Evolutionary conservation across 2,888 invertebrate genomes (phyloP).

Genomic region (Fragum sueziense): DNA sequence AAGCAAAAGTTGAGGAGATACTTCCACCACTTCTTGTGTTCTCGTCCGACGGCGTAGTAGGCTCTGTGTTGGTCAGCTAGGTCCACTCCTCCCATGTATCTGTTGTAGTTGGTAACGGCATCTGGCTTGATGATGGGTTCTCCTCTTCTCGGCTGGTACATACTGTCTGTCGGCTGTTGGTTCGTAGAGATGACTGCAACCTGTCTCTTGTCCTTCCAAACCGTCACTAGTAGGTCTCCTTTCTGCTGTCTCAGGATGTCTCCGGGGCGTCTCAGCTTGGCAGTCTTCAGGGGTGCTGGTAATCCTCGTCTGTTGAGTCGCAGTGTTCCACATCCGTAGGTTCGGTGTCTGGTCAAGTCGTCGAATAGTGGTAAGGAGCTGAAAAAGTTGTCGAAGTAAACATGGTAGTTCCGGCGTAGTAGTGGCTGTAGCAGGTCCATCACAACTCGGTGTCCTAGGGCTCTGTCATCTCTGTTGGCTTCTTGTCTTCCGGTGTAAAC

Average conservation of each 20-base stretch:
- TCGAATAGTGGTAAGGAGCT: conserved; percentile 24
- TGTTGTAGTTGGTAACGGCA: conserved; percentile 18
- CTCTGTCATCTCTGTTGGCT: background rate
- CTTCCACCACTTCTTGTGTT: conserved; percentile 40
- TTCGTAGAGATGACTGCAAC: background rate
- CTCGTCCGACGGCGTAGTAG: conserved; percentile 18
- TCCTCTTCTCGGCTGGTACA: conserved; percentile 16
- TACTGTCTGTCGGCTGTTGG: conserved; percentile 5
- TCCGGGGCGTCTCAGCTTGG: conserved; percentile 15
- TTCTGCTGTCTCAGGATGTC: conserved; percentile 18
- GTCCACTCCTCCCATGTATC: too few species aligned
- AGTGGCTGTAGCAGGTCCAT: too few species aligned
- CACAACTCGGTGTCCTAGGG: conserved; percentile 42
- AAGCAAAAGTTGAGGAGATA: too few species aligned
- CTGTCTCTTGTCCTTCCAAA: conserved; percentile 44
- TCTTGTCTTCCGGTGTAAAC: conserved; percentile 27
- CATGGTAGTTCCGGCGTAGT: conserved; percentile 3
- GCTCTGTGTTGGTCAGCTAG: conserved; percentile 46
- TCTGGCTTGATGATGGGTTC: conserved; percentile 19
- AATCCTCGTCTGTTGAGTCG: conserved; percentile 28
- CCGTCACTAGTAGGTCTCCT: conserved; percentile 16
- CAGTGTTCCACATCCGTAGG: conserved; percentile 42
- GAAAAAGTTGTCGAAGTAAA: conserved; percentile 46
- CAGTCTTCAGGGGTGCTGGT: conserved; percentile 15
- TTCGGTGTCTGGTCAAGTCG: conserved; percentile 1